Evolutionary conservation across 2,888 invertebrate species (phyloP), one percentile per base, ranked within the genome.

Genomic region (Rugalucina vietnamica): DNA sequence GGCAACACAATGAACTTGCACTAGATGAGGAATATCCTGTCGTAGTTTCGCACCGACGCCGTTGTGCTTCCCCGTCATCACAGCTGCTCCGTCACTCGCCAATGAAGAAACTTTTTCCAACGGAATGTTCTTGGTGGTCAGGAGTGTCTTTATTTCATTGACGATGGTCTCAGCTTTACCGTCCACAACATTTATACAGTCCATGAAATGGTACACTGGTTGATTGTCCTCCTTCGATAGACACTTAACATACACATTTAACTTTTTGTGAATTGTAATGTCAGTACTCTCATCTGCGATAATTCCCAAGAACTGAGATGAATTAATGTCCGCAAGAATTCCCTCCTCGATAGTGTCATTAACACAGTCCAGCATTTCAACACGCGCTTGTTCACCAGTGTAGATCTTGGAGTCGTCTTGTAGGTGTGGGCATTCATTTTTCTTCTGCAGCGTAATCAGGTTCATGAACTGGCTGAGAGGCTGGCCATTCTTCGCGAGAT

Each of bases 1-100:
- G 0, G 83, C 80, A 27, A 85, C 78, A 73, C 85, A 87, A 39
- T 87, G 85, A 12, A 82, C 43, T 39, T 84, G 85, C 1, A 82
- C 70, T 29, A 86, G 32, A 3, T 34, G 14, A 32, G 78, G 78
- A 29, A 34, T 76, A n/a, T 57, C 4, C 14, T 71, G n/a, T n/a
- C 36, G 43, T 12, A 82, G 36, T 29, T 10, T 37, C 0, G 69
- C 84, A 49, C 84, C 82, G 39, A 87, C 82, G 37, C 84, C 76
- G 74, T 32, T 74, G 0, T 50, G 43, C 18, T 34, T 57, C 12
- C 86, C 86, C 1, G 71, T 80, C 84, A 86, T 87, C 0, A 87
- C 82, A 24, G 71, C 32, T 1, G 81, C 84, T 39, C 88, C 80
- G 78, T 85, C 84, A 77, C 77, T 84, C n/a, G 81, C 81, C 49